Evolutionary conservation across 2,888 invertebrate species (phyloP), one percentile per base, ranked within the genome.

Genomic region (Alcis repandata): DNA sequence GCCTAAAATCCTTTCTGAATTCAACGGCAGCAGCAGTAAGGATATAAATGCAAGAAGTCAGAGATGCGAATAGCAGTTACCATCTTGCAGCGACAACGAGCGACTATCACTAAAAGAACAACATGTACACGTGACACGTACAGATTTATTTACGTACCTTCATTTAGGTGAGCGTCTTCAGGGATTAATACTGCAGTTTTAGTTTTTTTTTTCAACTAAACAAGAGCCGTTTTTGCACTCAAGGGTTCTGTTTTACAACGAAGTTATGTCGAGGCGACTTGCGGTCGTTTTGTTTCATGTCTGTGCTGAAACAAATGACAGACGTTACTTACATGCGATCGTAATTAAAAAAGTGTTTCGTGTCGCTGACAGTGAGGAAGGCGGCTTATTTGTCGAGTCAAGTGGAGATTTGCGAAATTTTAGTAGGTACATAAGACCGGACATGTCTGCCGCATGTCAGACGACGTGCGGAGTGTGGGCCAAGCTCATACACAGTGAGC

Each of bases 311-410:
- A 69, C 71, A 69, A 73, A 70, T 68, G 69, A 61, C 68, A 46
- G 63, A 64, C 68, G 69, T 71, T 73, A 68, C 63, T 69, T 63
- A 64, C 70, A 73, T 64, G 63, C 63, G 57, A 60, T 56, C 43
- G 65, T 66, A 63, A 71, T 68, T 71, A 64, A 49, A 79, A 73
- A 77, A 79, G 76, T 73, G 72, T 69, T 80, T 73, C 79, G 75
- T 84, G 80, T 67, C 81, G 75, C 68, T 83, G 86, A 83, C 84
- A 83, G 79, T 79, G 79, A 79, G 72, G 75, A 82, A 83, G 74
- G 68, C 68, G 68, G 62, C 27, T 65, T 58, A 51, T 58, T 59
- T 43, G 48, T 33, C 40, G 27, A 9, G 36, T 58, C 36, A 58
- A 38, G n/a, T 15, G 20, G 46, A n/a, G 27, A 38, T 13, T 32